Evolutionary conservation across 2,888 invertebrate species (phyloP), one percentile per base, ranked within the genome.

Genomic region (Argyresthia goedartella): DNA sequence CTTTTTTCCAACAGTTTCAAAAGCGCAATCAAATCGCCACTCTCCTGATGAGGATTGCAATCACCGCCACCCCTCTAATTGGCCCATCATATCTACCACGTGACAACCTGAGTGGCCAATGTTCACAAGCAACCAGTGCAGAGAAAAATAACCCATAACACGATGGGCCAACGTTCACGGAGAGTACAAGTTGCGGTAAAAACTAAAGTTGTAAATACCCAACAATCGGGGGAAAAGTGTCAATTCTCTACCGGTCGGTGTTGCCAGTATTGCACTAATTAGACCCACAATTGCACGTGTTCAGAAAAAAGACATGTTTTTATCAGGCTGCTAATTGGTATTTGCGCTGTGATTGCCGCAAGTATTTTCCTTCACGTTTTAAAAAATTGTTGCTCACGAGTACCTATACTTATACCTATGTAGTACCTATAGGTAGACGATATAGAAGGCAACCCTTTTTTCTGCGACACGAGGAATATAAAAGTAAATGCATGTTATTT

Each of bases 231-330:
- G 63, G 63, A 62, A 67, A 72, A 76, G 51, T 53, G 53, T 34
- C 51, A 53, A 53, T 76, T 71, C 66, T 69, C 67, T 60, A 62
- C 67, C 69, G 68, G 71, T 72, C 59, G 57, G 64, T 67, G 66
- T 66, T 69, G 66, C 45, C 35, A 51, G 66, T 60, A 65, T 61
- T 61, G 65, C 67, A 63, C 74, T 78, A 79, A 79, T 79, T 79
- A 79, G 76, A 66, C 69, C 69, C 35, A 10, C 48, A 36, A 46
- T 46, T 25, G 39, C 42, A 48, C 52, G 39, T 52, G 51, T 39
- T 46, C 39, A 4, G 2, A 10, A 14, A 41, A 16, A 35, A 15
- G 33, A n/a, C n/a, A n/a, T 4, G 36, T 52, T 47, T 48, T 52
- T 15, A 34, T 25, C 15, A 15, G 10, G 25, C 4, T 8, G 16